Evolutionary conservation across 2,113 vertebrate genomes (phyloP).

Genomic region (Genyomyrus donnyi): DNA sequence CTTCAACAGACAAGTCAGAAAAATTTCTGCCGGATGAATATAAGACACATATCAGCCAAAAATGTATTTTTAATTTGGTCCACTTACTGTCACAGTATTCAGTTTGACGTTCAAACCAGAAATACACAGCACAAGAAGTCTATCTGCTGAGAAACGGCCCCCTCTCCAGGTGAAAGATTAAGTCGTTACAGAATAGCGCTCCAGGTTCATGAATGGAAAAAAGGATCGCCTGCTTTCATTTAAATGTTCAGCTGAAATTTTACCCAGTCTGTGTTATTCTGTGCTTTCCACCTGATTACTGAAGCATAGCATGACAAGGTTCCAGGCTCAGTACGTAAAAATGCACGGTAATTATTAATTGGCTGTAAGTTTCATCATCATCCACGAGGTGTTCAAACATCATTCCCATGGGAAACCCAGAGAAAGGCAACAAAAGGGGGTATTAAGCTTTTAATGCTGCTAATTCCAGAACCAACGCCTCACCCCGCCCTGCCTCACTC

Average conservation of each 20-base stretch:
- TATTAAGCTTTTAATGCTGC: not conserved
- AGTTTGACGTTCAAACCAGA: not conserved
- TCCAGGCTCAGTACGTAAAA: not conserved
- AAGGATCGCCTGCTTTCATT: not conserved
- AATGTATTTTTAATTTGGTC: not conserved
- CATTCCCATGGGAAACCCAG: not conserved
- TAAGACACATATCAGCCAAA: not conserved
- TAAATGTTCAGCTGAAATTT: not conserved
- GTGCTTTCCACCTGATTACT: not conserved
- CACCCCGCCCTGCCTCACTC: not conserved
- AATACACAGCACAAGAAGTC: not conserved
- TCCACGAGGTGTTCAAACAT: not conserved
- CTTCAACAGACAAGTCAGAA: not conserved
- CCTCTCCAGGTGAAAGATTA: not conserved
- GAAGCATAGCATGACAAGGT: not conserved
- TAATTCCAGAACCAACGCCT: not conserved
- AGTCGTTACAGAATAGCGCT: not conserved
- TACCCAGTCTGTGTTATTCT: not conserved
- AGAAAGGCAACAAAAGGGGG: not conserved
- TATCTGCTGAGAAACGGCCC: not conserved
- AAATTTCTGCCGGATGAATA: not conserved
- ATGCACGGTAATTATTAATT: not conserved
- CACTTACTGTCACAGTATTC: not conserved
- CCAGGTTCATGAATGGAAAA: not conserved
- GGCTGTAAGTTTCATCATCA: not conserved